Conservation (phyloP, 2,888 invertebrate species). For the Amaurobius ferox region DNA sequence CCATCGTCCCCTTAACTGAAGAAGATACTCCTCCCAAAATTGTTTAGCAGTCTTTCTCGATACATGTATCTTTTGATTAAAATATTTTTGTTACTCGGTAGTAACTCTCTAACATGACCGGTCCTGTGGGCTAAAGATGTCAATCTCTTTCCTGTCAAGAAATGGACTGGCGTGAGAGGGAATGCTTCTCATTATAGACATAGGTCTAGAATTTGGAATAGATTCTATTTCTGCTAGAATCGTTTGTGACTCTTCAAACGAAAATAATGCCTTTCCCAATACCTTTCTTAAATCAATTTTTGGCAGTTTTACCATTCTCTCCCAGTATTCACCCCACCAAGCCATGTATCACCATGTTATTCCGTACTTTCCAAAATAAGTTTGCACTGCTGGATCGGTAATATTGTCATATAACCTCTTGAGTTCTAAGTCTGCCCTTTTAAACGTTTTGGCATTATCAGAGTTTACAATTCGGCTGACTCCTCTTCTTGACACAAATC, state of each 20-base stretch:
- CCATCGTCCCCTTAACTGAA: too few species aligned
- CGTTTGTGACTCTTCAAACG: conserved; percentile 13
- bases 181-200: neutral
- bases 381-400: neutral
- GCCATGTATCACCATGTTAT: conserved; percentile 19
- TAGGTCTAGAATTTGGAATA: conserved; percentile 10
- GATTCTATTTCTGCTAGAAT: conserved; percentile 1
- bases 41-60: neutral
- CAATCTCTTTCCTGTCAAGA: conserved; percentile 8
- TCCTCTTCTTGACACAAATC: neutral
- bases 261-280: neutral
- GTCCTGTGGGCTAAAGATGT: neutral
- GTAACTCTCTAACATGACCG: neutral
- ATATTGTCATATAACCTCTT: neutral
- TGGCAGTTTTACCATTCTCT: conserved; percentile 17
- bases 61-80: neutral
- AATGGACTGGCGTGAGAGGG: neutral
- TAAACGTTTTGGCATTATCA: conserved; percentile 10
- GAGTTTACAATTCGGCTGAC: neutral
- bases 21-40: neutral
- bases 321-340: conserved; percentile 24
- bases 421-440: neutral
- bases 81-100: neutral
- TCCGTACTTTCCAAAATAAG: neutral
- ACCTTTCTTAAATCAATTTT: neutral